These are phyloP conservation scores for Zygogramma bicolorata DNA, from an alignment of 2,888 invertebrate genomes.

Conservation along the genomic window DNA sequence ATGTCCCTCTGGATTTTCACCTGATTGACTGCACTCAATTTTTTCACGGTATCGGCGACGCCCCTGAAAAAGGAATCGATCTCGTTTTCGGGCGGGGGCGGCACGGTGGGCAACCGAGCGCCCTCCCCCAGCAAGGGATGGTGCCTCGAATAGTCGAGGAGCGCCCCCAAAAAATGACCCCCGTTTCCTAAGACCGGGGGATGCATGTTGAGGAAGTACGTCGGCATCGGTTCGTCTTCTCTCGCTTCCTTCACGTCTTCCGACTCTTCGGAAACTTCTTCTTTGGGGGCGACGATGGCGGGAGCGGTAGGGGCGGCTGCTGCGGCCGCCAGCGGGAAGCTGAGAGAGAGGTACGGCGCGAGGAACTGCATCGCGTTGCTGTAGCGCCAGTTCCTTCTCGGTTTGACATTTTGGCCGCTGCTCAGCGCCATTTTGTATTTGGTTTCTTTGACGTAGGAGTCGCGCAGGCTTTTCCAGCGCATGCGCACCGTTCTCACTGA, in stretches of 20 bases:
- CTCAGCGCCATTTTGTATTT: conserved; percentile 39
- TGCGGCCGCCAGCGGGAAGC: no score
- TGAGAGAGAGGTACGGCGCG: conserved; percentile 37
- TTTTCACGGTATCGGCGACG: conserved; percentile 46
- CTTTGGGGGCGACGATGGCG: conserved; percentile 2
- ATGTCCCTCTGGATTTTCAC: conserved; percentile 44
- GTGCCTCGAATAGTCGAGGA: conserved; percentile 12
- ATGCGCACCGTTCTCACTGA: conserved; percentile 40
- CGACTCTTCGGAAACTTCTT: conserved; percentile 21
- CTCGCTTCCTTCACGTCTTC: conserved; percentile 19
- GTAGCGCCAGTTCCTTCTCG: conserved; percentile 43
- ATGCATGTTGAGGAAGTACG: conserved; percentile 20
- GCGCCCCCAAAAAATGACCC: conserved; percentile 35
- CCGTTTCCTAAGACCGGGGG: conserved; percentile 1
- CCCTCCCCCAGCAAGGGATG: not conserved
- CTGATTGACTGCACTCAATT: conserved; percentile 43
- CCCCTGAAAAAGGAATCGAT: conserved; percentile 47
- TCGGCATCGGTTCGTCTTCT: not conserved
- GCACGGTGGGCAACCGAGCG: no score
- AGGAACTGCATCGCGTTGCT: conserved; percentile 43
- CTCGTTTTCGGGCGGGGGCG: conserved; percentile 35
- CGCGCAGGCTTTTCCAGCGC: conserved; percentile 48
- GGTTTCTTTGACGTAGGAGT: conserved; percentile 45
- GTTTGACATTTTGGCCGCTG: conserved; percentile 33
- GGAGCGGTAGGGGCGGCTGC: no score